Evolutionary conservation across 2,888 invertebrate genomes (phyloP), one percentile per base, ranked within the genome.

Genomic region (Cerceris rybyensis): DNA sequence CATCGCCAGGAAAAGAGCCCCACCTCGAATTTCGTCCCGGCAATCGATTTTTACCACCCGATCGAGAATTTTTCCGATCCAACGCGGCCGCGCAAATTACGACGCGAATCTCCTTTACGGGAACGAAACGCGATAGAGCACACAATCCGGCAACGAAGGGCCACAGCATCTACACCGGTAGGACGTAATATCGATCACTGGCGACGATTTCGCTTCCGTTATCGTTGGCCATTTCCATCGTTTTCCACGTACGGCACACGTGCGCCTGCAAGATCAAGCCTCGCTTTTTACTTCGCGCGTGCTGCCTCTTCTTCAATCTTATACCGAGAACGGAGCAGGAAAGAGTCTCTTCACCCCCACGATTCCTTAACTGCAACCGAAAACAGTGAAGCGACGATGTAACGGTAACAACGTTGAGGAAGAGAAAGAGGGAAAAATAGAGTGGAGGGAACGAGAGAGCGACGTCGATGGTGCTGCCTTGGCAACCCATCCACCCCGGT

Each of bases 131-230:
- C 82, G 82, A 81, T 81, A 82, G 84, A 65, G 78, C 84, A 78
- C 73, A 76, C 74, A 42, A 8, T 9, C 7, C 52, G 42, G 42
- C 13, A 54, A 54, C n/a, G 17, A 14, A 28, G 50, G 6, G 16
- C 8, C 46, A 16, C 46, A 57, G 50, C 28, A 64, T 43, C 41
- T 54, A 77, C 59, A 58, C 69, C 60, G 71, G 41, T 58, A 52
- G 65, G 17, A 64, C 60, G 66, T 75, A 80, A 82, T 84, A 84
- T 84, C 84, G 82, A 80, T 84, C 82, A 83, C 75, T 67, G 59
- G 39, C 58, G 71, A 63, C 81, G 60, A 83, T 81, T 67, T 60
- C 70, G 52, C 76, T 58, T 72, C 64, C 75, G 75, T 82, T 80
- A 79, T 78, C 82, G 58, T 28, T 49, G 6, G 17, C 60, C 42